phyloP scores from a whole-genome alignment of 2,113 vertebrate genomes.

The Laticauda colubrina region DNA sequence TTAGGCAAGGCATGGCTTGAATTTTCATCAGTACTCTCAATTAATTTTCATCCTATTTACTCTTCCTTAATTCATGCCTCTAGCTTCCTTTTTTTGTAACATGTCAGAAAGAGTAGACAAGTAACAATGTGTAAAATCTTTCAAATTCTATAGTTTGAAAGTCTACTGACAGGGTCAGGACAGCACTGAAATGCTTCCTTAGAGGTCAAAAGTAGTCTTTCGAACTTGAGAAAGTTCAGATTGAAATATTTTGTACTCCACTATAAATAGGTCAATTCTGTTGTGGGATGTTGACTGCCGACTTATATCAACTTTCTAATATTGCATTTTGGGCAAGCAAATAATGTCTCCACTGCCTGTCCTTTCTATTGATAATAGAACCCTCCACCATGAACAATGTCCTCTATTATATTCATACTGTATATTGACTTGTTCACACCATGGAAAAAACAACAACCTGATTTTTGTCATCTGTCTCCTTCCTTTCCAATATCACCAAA shows the following conservation, averaged over 20 bases:
- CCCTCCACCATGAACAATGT: background rate
- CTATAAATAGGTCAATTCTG: slow-evolving; percentile 11
- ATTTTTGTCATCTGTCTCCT: background rate
- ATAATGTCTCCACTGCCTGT: background rate
- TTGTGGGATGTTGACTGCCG: background rate
- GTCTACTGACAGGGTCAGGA: background rate
- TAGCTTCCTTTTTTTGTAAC: background rate
- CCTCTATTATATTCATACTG: background rate
- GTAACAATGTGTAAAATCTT: background rate
- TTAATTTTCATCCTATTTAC: slow-evolving; percentile 11
- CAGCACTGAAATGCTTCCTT: background rate
- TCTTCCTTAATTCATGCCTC: slow-evolving; percentile 9
- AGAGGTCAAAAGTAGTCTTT: background rate
- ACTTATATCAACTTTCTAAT: background rate
- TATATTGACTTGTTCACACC: background rate
- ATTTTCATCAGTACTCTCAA: slow-evolving; percentile 30
- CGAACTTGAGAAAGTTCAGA: background rate
- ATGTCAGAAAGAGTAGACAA: slow-evolving; percentile 12
- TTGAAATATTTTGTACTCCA: background rate
- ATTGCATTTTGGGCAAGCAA: background rate
- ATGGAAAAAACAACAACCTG: background rate
- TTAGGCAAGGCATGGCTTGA: background rate
- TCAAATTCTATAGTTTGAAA: background rate
- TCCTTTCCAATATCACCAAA: background rate
- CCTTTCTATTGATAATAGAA: background rate